Evolutionary conservation across 2,113 vertebrate genomes (phyloP).

Genomic region (Sinocyclocheilus maitianheensis): DNA sequence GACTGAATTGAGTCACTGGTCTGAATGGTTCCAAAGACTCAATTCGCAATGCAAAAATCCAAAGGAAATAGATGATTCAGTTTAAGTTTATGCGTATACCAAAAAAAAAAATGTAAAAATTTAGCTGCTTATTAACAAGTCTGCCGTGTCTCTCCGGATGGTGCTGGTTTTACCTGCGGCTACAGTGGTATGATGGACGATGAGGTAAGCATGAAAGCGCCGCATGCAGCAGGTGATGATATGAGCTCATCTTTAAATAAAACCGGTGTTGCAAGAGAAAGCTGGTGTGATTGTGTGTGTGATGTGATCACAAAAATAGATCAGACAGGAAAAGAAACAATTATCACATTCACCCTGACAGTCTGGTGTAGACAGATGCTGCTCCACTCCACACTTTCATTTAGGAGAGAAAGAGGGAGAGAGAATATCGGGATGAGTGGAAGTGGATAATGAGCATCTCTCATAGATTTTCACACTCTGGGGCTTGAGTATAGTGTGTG

Average conservation of each 20-base stretch:
- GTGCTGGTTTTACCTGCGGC: background rate
- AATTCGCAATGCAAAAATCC: background rate
- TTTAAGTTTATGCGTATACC: background rate
- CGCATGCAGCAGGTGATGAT: background rate
- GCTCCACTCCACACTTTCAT: slow-evolving; percentile 48
- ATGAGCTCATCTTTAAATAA: slow-evolving; percentile 15
- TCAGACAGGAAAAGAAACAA: slow-evolving; percentile 63
- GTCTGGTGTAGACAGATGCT: slow-evolving; percentile 34
- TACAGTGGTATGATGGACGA: background rate
- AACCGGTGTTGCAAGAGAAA: background rate
- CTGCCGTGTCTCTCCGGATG: background rate
- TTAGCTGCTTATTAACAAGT: background rate
- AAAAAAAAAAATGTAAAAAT: background rate
- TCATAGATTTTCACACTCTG: slow-evolving; percentile 39
- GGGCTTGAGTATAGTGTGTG: background rate
- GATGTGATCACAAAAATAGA: slow-evolving; percentile 59
- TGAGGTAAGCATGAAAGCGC: background rate
- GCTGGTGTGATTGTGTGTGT: background rate
- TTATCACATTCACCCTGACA: slow-evolving; percentile 64
- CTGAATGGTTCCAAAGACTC: background rate
- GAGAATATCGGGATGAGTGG: background rate
- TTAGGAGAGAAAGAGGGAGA: slow-evolving; percentile 14
- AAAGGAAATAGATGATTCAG: background rate
- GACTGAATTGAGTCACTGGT: background rate
- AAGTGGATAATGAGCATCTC: slow-evolving; percentile 50